Conservation (phyloP, 2,888 invertebrate species). For the Cybosia mesomella region DNA sequence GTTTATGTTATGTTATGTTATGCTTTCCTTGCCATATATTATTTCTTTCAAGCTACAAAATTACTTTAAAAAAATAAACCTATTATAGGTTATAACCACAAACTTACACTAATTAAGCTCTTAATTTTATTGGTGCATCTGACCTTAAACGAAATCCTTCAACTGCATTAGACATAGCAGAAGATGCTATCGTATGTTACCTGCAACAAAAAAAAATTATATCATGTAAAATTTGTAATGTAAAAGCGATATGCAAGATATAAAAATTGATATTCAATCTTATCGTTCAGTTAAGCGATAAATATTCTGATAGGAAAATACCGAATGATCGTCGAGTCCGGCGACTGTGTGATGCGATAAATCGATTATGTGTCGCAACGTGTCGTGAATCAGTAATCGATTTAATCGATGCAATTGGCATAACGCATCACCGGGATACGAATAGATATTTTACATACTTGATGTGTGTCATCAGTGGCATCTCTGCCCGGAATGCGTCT, state of each 20-base stretch:
- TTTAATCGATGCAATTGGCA: constrained; percentile 57
- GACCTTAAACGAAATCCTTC: neutral
- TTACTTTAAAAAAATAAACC: too few species aligned
- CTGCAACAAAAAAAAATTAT: constrained; percentile 50
- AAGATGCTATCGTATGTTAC: constrained; percentile 32
- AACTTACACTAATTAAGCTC: neutral
- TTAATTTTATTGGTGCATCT: neutral
- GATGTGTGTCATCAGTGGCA: too few species aligned
- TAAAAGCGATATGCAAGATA: constrained; percentile 29
- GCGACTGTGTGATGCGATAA: constrained; percentile 56
- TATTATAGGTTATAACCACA: too few species aligned
- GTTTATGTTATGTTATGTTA: too few species aligned
- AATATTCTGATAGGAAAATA: constrained; percentile 60
- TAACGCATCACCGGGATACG: constrained; percentile 50
- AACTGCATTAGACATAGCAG: neutral
- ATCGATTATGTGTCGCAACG: constrained; percentile 60
- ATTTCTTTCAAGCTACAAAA: too few species aligned
- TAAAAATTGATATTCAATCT: constrained; percentile 50
- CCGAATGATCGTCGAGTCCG: constrained; percentile 44
- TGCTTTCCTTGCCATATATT: too few species aligned
- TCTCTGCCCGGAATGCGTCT: neutral
- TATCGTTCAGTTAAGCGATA: constrained; percentile 48
- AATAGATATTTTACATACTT: constrained; percentile 10
- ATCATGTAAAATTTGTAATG: constrained; percentile 11
- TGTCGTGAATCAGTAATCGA: constrained; percentile 61